Evolutionary conservation across 1,140 invertebrate species (phyloP).

Genomic region (Patella vulgata): DNA sequence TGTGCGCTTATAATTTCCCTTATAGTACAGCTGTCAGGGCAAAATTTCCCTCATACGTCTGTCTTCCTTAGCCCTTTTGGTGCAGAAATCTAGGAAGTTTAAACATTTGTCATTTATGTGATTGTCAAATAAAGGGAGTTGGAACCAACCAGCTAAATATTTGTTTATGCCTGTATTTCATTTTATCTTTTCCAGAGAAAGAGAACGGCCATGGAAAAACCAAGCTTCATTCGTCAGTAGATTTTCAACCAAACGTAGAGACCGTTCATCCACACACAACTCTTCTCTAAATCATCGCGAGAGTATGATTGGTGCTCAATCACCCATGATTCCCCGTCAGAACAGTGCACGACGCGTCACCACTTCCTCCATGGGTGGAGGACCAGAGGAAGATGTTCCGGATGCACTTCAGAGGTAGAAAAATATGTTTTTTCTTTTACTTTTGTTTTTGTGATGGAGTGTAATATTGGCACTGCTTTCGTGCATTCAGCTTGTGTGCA

Average conservation of each 20-base stretch:
- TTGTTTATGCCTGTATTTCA: background rate
- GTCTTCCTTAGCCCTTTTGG: no score
- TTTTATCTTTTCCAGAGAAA: conserved; percentile 18
- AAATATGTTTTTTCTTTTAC: no score
- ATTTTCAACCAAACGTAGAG: conserved; percentile 57
- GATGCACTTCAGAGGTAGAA: conserved; percentile 57
- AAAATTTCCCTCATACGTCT: no score
- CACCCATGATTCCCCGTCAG: conserved; percentile 46
- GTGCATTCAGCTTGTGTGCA: no score
- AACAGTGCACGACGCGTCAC: conserved; percentile 21
- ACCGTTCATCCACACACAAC: conserved; percentile 34
- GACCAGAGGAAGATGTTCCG: conserved; percentile 42
- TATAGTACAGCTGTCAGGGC: no score
- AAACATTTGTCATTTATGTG: no score
- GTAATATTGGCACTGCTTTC: no score
- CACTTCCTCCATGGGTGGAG: conserved; percentile 5
- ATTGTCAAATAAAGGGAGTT: no score
- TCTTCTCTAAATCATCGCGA: conserved; percentile 23
- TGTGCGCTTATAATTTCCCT: no score
- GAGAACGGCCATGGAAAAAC: conserved; percentile 53
- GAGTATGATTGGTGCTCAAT: conserved; percentile 38
- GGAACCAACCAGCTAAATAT: no score
- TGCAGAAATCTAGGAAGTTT: no score
- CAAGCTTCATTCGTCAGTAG: conserved; percentile 60
- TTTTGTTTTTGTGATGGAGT: no score